phyloP scores from a whole-genome alignment of 2,888 invertebrate species.

The Ceratothoa steindachneri region DNA sequence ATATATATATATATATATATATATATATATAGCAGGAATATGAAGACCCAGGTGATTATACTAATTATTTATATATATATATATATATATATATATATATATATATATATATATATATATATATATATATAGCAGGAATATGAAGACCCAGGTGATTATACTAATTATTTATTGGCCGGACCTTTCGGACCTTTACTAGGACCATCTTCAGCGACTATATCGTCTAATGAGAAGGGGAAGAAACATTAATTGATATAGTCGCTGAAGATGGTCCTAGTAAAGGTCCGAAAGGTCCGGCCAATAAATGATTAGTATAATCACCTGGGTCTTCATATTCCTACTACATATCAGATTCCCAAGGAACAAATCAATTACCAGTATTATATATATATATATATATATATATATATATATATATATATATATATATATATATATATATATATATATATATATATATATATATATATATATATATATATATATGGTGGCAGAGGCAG shows the following conservation, averaged over 20 bases:
- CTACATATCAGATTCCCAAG: too few relatives aligned
- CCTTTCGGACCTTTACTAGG: too few relatives aligned
- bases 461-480: neutral
- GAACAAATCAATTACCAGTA: too few relatives aligned
- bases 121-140: too few relatives aligned
- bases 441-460: neutral
- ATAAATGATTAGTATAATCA: too few relatives aligned
- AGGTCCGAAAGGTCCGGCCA: too few relatives aligned
- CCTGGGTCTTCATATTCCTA: too few relatives aligned
- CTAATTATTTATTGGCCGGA: too few relatives aligned
- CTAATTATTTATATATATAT: neutral
- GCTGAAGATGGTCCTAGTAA: too few relatives aligned
- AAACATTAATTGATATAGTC: neutral
- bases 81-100: neutral
- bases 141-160: too few relatives aligned
- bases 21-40: too few relatives aligned
- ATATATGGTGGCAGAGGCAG: neutral
- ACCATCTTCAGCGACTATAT: neutral
- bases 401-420: neutral
- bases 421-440: neutral
- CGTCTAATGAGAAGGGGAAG: neutral
- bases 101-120: neutral
- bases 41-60: too few relatives aligned
- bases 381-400: neutral
- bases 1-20: neutral